Evolutionary conservation across 1,140 invertebrate genomes (phyloP).

Genomic region (Sycophila sp.): DNA sequence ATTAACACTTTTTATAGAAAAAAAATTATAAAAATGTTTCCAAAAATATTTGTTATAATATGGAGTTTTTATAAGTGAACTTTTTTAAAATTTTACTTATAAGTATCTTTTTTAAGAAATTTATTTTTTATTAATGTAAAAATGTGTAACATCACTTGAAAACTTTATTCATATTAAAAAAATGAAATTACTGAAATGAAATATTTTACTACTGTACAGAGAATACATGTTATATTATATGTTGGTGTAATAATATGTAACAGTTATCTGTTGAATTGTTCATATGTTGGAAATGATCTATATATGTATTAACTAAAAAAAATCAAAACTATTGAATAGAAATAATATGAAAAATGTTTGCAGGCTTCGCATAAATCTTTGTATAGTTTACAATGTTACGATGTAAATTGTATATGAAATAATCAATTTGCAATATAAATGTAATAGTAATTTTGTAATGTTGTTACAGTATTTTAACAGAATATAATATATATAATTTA

Average conservation of each 20-base stretch:
- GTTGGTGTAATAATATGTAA: not conserved
- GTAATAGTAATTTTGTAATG: constrained; percentile 23
- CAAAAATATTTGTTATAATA: not conserved
- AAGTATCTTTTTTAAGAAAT: not conserved
- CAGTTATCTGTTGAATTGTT: not conserved
- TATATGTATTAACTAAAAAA: not conserved
- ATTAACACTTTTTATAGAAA: not conserved
- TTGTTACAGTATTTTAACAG: constrained; percentile 34
- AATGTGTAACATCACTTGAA: not conserved
- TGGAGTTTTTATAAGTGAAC: too few relatives aligned
- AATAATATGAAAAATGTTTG: not conserved
- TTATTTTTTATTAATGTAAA: not conserved
- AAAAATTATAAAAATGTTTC: not conserved
- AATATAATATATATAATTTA: constrained; percentile 13
- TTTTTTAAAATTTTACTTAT: not conserved
- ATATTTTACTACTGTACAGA: not conserved
- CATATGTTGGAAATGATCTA: too few relatives aligned
- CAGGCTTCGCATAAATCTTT: not conserved
- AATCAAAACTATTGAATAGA: constrained; percentile 17
- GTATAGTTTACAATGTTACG: constrained; percentile 14
- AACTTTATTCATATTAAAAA: not conserved
- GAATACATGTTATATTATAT: not conserved
- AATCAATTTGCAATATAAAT: constrained; percentile 2
- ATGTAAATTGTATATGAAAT: not conserved
- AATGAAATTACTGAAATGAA: not conserved